Evolutionary conservation across 2,113 vertebrate species (phyloP), one percentile per base, ranked within the genome.

Genomic region (Pelmatolapia mariae): DNA sequence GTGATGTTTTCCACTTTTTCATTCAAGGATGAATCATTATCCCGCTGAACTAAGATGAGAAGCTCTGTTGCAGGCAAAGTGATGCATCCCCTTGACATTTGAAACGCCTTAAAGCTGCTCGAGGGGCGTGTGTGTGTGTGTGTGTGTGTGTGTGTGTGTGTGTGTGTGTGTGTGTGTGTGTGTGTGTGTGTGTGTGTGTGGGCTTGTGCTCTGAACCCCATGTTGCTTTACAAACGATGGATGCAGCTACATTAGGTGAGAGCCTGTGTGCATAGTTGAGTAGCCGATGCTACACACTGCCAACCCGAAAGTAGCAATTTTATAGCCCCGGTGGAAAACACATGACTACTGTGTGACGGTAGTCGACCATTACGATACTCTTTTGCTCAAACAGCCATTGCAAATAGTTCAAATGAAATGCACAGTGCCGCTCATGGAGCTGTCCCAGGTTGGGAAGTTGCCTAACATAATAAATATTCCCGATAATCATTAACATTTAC

Each of bases 401-500:
- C 89, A 82, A 87, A 79, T 26, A 87, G 71, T 76, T 81, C 3
- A 57, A 86, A 85, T 78, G 38, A 88, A 91, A 91, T 40, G n/a
- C 68, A 50, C 50, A 18, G 61, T n/a, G 47, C 80, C 78, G 79
- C 59, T 80, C 80, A n/a, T 85, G 87, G 81, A 92, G 79, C 73
- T 36, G n/a, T 86, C 78, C 90, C 91, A 89, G 73, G 83, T 80
- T 90, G 91, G 89, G 73, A 94, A 84, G 76, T 91, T 86, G 83
- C 86, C 91, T 81, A 86, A 82, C 89, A 86, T 73, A 91, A 93
- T 95, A 94, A 92, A 94, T 94, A 93, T 92, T 86, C 80, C 57
- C 13, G 88, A 93, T 93, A 93, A 95, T 94, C 91, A 90, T 96
- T 96, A 94, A 93, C 90, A 86, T 94, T 91, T 93, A 94, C 93